These are phyloP conservation scores for Psettodes erumei DNA, from an alignment of 2,113 vertebrate species.

Conservation along the genomic window DNA sequence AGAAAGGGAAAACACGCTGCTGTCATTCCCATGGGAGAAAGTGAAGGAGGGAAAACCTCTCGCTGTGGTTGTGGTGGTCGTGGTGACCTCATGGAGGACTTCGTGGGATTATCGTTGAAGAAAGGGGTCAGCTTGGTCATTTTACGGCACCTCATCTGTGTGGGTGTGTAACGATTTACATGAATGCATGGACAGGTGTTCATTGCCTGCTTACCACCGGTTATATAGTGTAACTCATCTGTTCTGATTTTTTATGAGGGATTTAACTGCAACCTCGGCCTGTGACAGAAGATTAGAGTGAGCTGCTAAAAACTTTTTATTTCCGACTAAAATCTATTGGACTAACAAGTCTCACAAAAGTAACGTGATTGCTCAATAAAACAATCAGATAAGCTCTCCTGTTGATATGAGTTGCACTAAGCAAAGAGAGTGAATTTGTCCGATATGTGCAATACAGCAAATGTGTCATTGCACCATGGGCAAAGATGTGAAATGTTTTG, in stretches of 20 bases:
- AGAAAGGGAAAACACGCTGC: constrained; percentile 50
- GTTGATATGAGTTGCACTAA: constrained; percentile 9
- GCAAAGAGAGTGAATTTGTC: background rate
- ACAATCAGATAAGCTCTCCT: constrained; percentile 7
- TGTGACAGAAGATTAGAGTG: background rate
- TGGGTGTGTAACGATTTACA: constrained; percentile 42
- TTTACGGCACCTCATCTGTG: constrained; percentile 49
- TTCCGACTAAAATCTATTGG: constrained; percentile 18
- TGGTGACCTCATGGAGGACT: constrained; percentile 60
- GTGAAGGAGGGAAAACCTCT: constrained; percentile 20
- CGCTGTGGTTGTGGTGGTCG: constrained; percentile 50
- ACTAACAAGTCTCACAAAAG: constrained; percentile 5
- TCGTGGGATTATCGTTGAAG: constrained; percentile 41
- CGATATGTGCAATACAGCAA: constrained; percentile 6
- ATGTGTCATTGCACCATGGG: constrained; percentile 20
- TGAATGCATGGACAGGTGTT: constrained; percentile 3
- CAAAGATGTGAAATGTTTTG: constrained; percentile 19
- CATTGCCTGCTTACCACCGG: constrained; percentile 12
- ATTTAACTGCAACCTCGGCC: background rate
- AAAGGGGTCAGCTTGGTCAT: constrained; percentile 54
- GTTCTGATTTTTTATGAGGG: constrained; percentile 6
- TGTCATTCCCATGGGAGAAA: constrained; percentile 62
- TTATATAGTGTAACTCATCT: background rate
- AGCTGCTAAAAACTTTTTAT: background rate
- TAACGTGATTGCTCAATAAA: constrained; percentile 2